phyloP scores from a whole-genome alignment of 2,888 invertebrate genomes.

The Polylopha cassiicola region DNA sequence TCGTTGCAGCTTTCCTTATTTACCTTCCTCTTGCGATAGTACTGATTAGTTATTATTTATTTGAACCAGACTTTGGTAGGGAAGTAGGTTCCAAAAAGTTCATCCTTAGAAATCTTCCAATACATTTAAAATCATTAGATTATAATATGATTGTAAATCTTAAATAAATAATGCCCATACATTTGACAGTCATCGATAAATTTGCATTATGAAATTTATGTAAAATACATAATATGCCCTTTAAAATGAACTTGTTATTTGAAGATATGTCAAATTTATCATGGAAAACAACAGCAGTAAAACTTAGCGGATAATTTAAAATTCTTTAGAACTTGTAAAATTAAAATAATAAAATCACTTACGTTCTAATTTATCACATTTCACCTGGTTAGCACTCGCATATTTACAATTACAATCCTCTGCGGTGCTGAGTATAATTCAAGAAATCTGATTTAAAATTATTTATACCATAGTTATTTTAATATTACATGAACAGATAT shows the following conservation, averaged over 20 bases:
- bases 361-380: constrained; percentile 74
- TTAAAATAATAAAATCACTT: constrained; percentile 45
- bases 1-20: constrained; percentile 35
- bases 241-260: constrained; percentile 27
- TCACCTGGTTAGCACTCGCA: constrained; percentile 66
- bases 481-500: constrained; percentile 68
- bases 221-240: constrained; percentile 33
- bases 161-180: constrained; percentile 57
- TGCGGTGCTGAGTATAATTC: constrained; percentile 63
- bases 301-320: constrained; percentile 25
- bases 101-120: constrained; percentile 32
- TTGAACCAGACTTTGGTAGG: constrained; percentile 15
- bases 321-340: constrained; percentile 29
- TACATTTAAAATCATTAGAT: constrained; percentile 38
- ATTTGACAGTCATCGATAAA: constrained; percentile 51
- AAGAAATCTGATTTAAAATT: constrained; percentile 63
- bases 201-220: constrained; percentile 33
- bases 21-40: constrained; percentile 20
- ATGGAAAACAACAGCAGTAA: constrained; percentile 32
- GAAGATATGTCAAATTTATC: constrained; percentile 37
- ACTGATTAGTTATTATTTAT: constrained; percentile 8
- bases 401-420: constrained; percentile 64
- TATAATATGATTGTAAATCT: constrained; percentile 30
- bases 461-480: constrained; percentile 38
- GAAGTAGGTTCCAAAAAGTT: constrained; percentile 17